Evolutionary conservation across 2,113 vertebrate species (phyloP).

Genomic region (Porphyrio hochstetteri): DNA sequence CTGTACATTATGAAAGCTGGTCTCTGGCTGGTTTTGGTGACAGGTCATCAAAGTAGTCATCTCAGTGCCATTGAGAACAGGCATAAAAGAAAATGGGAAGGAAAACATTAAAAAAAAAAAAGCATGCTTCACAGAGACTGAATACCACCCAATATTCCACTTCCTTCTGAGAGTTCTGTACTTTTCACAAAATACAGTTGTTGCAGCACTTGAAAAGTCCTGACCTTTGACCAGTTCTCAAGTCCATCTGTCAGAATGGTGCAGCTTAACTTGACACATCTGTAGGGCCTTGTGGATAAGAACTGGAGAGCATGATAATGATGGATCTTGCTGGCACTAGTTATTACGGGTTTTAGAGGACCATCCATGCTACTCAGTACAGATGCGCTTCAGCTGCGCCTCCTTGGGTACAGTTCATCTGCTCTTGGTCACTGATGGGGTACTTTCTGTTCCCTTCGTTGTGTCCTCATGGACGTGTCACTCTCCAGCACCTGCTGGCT

Average conservation of each 20-base stretch:
- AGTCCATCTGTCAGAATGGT: neutral
- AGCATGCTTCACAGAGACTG: neutral
- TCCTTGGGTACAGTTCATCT: fast-evolving
- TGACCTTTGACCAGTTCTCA: neutral
- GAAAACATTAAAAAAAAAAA: neutral
- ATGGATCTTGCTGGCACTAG: neutral
- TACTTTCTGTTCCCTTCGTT: neutral
- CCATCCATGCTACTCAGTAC: neutral
- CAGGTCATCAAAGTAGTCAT: neutral
- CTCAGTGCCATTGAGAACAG: neutral
- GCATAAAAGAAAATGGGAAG: neutral
- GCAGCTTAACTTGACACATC: neutral
- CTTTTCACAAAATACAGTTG: neutral
- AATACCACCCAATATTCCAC: neutral
- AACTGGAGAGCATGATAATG: neutral
- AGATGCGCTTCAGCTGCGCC: neutral
- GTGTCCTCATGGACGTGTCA: neutral
- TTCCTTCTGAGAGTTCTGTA: neutral
- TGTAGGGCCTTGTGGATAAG: neutral
- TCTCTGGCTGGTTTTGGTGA: neutral
- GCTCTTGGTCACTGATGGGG: neutral
- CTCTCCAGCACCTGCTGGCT: neutral
- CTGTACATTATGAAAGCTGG: neutral
- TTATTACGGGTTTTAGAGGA: neutral
- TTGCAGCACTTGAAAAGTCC: neutral